Evolutionary conservation across 1,140 invertebrate species (phyloP), one percentile per base, ranked within the genome.

Genomic region (Eufriesea mexicana): DNA sequence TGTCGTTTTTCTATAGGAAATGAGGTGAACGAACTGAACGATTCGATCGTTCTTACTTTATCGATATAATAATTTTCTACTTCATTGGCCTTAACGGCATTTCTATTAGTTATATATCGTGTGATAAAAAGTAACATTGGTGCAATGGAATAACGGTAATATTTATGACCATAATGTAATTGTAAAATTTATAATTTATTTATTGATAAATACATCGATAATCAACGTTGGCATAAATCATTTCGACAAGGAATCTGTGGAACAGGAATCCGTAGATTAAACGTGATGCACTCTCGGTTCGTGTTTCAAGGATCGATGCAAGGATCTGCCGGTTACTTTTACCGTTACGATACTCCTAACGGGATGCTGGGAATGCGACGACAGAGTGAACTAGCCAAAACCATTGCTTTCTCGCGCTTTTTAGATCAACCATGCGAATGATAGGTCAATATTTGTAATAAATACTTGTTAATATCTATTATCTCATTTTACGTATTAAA

Each of bases 311-410:
- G 86, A 89, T 89, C 89, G 86, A 84, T 85, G 80, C 80, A 89
- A 89, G 85, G 79, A 89, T 91, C 80, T 88, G 78, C 83, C 77
- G 87, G 84, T 85, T 74, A 79, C 72, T 84, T 88, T 89, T 87
- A 91, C 90, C 90, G 90, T 90, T 91, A 91, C 74, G 79, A 89
- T 89, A 91, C 85, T 85, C 87, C 89, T 89, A 91, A 91, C 90
- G 90, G 90, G 90, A 91, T 89, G 86, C 84, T 84, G 85, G 70
- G 85, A 89, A 85, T 73, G 73, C 67, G 61, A 73, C 70, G 77
- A 72, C 85, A 70, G 62, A 86, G 79, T 71, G 75, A 85, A 84
- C 84, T 82, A 87, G 83, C 64, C 67, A 64, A 87, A 83, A 64
- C 61, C 57, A 61, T 61, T 67, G 70, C 76, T 79, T 89, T 83